Conservation (phyloP, 2,113 vertebrate genomes). For the Lipophrys pholis region DNA sequence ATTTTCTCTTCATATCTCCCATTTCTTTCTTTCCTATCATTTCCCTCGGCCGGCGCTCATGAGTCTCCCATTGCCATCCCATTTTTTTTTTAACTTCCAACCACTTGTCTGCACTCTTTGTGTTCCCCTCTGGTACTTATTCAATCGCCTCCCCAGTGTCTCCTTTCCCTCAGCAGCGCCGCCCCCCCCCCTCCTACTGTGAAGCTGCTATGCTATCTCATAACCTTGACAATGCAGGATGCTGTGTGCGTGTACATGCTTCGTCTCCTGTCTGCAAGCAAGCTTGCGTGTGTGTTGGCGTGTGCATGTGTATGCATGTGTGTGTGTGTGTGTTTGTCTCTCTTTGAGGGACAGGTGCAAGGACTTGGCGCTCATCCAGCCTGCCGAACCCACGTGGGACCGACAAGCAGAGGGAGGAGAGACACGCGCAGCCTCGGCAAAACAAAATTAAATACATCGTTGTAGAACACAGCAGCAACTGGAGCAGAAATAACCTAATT, state of each 20-base stretch:
- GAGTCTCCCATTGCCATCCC: conserved; percentile 52
- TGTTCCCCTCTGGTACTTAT: conserved; percentile 54
- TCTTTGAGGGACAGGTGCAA: conserved; percentile 77
- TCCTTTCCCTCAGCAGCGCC: conserved; percentile 43
- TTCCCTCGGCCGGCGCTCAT: conserved; percentile 45
- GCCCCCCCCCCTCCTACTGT: conserved; percentile 40
- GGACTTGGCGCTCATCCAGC: conserved; percentile 66
- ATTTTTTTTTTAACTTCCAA: conserved; percentile 43
- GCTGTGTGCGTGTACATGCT: conserved; percentile 2
- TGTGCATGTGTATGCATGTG: not conserved
- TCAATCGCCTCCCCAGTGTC: conserved; percentile 57
- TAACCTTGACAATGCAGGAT: conserved; percentile 76
- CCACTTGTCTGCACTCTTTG: conserved; percentile 63
- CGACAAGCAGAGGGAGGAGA: conserved; percentile 30
- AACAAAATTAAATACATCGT: conserved; percentile 63
- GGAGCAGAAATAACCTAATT: conserved; percentile 72
- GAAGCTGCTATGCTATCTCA: conserved; percentile 55
- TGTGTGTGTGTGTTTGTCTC: conserved; percentile 38
- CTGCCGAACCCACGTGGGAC: conserved; percentile 42
- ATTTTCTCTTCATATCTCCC: conserved; percentile 45
- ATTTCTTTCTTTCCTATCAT: conserved; percentile 35
- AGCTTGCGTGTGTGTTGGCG: not conserved
- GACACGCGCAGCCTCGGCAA: conserved; percentile 38
- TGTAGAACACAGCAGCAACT: conserved; percentile 50
- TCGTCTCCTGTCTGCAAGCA: conserved; percentile 9